Percentiles rank a stretch among this genome's conserved stretches.
These are phyloP conservation scores for Malacoraja senta DNA, from an alignment of 2,797 vertebrate species.

Conservation along the genomic window DNA sequence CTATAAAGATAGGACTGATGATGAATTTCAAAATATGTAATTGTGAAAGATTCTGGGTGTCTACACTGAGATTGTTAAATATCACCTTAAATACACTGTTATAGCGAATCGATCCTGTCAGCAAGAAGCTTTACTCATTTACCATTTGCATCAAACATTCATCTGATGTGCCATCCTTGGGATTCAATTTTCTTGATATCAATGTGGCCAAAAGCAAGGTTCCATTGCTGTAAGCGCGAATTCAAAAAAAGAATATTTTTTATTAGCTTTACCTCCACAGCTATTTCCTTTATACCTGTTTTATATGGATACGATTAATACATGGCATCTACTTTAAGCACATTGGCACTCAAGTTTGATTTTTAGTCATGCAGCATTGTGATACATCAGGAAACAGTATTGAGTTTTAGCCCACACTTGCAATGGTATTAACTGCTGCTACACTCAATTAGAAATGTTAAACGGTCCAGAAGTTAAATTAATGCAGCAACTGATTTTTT, in stretches of 20 bases:
- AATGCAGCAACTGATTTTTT: background rate
- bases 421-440: background rate
- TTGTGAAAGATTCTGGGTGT: background rate
- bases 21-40: background rate
- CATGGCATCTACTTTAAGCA: background rate
- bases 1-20: background rate
- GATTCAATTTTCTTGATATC: background rate
- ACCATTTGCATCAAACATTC: background rate
- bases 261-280: background rate
- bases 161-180: background rate
- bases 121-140: background rate
- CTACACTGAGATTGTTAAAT: background rate
- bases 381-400: background rate
- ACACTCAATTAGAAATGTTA: background rate
- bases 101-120: background rate
- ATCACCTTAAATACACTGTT: background rate
- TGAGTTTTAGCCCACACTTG: background rate
- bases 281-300: background rate
- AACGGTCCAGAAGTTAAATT: background rate
- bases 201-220: background rate
- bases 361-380: background rate
- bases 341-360: background rate
- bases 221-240: background rate
- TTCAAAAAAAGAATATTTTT: background rate
- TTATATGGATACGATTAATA: background rate